Conservation (phyloP, 1,140 invertebrate genomes). For the Panagrolaimus sp. region DNA sequence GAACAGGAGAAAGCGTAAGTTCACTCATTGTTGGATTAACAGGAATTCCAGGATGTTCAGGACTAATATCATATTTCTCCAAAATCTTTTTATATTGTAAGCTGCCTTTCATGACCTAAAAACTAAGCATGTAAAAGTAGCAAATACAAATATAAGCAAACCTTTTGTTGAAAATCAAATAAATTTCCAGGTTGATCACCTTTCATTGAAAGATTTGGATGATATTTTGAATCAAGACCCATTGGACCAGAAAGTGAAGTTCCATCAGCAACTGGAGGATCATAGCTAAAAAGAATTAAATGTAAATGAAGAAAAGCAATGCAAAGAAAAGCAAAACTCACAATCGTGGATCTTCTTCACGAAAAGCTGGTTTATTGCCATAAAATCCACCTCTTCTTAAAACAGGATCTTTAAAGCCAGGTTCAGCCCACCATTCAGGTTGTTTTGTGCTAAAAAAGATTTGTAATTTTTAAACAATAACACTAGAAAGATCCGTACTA, state of each 20-base stretch:
- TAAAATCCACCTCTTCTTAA: conserved; percentile 2
- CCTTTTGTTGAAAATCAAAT: conserved; percentile 48
- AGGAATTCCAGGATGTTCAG: conserved; percentile 53
- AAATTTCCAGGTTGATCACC: conserved; percentile 40
- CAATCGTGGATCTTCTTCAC: background rate
- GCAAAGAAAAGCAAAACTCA: background rate
- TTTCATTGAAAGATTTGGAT: conserved; percentile 37
- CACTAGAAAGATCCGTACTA: conserved; percentile 36
- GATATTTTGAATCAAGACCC: conserved; percentile 40
- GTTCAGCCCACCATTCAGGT: conserved; percentile 50
- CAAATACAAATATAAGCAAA: conserved; percentile 19
- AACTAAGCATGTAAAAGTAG: conserved; percentile 21
- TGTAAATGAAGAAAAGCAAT: background rate
- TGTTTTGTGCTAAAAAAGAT: conserved; percentile 47
- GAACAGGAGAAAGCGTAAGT: conserved; percentile 28
- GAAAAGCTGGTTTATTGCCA: background rate
- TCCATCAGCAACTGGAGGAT: conserved; percentile 37
- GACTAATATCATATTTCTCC: conserved; percentile 48
- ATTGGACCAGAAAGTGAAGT: conserved; percentile 37
- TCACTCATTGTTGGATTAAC: conserved; percentile 39
- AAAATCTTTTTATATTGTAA: conserved; percentile 53
- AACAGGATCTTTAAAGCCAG: conserved; percentile 32
- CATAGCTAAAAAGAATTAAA: conserved; percentile 1
- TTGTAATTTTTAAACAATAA: conserved; percentile 7
- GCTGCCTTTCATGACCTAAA: conserved; percentile 44